phyloP scores from a whole-genome alignment of 2,888 invertebrate genomes.

The Drosophila eohydei region DNA sequence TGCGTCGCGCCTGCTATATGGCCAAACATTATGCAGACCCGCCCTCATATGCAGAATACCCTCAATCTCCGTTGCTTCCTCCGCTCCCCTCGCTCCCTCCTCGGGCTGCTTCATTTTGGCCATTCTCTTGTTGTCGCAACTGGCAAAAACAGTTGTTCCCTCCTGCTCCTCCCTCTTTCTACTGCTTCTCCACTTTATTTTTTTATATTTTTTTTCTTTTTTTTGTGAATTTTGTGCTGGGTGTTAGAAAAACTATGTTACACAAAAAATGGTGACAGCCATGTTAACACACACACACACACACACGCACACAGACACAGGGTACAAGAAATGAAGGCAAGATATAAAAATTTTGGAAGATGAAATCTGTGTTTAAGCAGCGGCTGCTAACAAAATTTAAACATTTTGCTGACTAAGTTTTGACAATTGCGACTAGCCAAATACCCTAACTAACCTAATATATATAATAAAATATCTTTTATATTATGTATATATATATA shows the following conservation, averaged over 20 bases:
- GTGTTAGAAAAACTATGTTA: slow-evolving; percentile 39
- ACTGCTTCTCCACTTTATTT: not conserved
- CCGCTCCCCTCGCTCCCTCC: not conserved
- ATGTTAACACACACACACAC: slow-evolving; percentile 55
- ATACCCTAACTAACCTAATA: not conserved
- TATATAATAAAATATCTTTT: no score
- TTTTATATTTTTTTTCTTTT: not conserved
- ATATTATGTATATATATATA: not conserved
- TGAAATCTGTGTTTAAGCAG: slow-evolving; percentile 34
- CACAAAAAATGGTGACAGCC: slow-evolving; percentile 64
- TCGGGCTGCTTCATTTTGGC: not conserved
- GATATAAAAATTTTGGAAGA: slow-evolving; percentile 14
- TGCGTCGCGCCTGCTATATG: slow-evolving; percentile 42
- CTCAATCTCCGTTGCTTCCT: not conserved
- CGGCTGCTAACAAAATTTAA: slow-evolving; percentile 21
- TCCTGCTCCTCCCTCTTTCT: not conserved
- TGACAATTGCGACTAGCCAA: slow-evolving; percentile 1
- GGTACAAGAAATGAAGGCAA: not conserved
- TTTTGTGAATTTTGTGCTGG: slow-evolving; percentile 8
- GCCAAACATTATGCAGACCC: slow-evolving; percentile 63
- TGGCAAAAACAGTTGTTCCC: slow-evolving; percentile 48
- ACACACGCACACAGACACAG: slow-evolving; percentile 20
- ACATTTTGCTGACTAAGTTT: slow-evolving; percentile 11
- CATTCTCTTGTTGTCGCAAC: slow-evolving; percentile 48
- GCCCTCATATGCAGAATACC: slow-evolving; percentile 10